phyloP scores from a whole-genome alignment of 2,888 invertebrate species.

The Heliconius aoede region DNA sequence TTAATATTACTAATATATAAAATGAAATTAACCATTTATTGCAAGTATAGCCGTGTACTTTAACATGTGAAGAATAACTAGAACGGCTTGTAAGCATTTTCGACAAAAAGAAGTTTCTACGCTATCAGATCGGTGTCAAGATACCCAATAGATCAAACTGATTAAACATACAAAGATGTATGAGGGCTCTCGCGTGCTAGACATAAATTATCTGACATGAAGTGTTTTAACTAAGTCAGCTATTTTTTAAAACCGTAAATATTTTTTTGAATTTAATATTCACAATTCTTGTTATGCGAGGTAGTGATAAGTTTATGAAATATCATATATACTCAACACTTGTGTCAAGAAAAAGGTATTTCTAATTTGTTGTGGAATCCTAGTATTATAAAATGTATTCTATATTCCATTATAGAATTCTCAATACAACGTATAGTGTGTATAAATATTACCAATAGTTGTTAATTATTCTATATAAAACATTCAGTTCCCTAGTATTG shows the following conservation, averaged over 20 bases:
- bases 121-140: slow-evolving; percentile 30
- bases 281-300: no score
- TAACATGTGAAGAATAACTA: background rate
- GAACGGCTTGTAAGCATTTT: slow-evolving; percentile 16
- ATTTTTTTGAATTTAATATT: background rate
- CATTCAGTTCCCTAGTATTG: no score
- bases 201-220: slow-evolving; percentile 19
- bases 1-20: background rate
- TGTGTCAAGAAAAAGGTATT: no score
- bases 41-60: background rate
- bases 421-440: background rate
- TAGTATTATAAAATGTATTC: background rate
- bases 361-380: no score
- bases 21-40: background rate
- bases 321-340: no score
- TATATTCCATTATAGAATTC: background rate
- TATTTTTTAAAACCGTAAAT: background rate
- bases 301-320: no score
- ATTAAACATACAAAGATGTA: slow-evolving; percentile 32
- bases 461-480: no score
- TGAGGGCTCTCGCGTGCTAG: slow-evolving; percentile 27
- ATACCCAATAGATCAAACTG: slow-evolving; percentile 25
- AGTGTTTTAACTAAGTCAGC: slow-evolving; percentile 13
- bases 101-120: slow-evolving; percentile 16
- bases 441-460: no score